Conservation (phyloP, 2,888 invertebrate genomes). For the Blomia tropicalis region DNA sequence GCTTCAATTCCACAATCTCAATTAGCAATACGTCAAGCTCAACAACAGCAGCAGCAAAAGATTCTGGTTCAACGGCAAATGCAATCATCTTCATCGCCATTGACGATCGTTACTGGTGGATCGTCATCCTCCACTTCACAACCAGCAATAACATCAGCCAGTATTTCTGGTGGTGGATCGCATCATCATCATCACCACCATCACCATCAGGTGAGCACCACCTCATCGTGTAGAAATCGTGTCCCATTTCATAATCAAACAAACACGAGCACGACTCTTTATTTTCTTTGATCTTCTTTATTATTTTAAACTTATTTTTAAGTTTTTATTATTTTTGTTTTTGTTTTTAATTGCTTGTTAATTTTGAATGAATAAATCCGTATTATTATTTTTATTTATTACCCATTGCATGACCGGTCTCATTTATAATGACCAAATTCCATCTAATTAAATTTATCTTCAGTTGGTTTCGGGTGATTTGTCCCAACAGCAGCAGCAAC, state of each 20-base stretch:
- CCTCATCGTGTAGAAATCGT: neutral
- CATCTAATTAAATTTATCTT: neutral
- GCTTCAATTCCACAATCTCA: slow-evolving; percentile 23
- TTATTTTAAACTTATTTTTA: neutral
- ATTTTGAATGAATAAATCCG: neutral
- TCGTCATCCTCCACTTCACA: neutral
- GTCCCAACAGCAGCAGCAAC: too few species aligned
- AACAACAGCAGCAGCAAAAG: slow-evolving; percentile 19
- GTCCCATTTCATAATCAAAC: neutral
- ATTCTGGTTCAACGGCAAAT: slow-evolving; percentile 19
- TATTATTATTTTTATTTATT: neutral
- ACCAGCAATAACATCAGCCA: too few species aligned
- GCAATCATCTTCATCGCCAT: slow-evolving; percentile 6
- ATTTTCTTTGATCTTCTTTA: slow-evolving; percentile 12
- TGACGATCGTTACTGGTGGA: neutral
- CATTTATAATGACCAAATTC: neutral
- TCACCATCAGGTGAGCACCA: neutral
- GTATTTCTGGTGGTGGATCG: neutral
- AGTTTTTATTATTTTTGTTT: neutral
- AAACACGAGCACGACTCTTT: neutral
- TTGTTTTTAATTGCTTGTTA: neutral
- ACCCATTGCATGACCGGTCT: neutral
- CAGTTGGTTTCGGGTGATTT: neutral
- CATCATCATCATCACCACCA: slow-evolving; percentile 5
- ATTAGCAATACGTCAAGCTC: neutral